phyloP scores from a whole-genome alignment of 2,113 vertebrate species.

The Brachypodius melanocephalos region DNA sequence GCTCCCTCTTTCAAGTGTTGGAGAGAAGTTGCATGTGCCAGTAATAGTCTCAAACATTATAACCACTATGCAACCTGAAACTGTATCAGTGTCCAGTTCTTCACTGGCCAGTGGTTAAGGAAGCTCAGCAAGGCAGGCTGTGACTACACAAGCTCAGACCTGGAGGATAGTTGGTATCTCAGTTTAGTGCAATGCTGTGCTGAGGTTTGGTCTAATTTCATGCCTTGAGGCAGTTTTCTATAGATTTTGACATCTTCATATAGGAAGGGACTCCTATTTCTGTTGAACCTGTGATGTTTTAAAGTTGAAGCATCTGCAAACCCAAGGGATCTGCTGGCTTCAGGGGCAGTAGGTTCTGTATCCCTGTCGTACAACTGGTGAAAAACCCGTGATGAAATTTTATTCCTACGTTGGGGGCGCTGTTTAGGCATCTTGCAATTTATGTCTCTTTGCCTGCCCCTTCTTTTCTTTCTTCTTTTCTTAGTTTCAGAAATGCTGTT shows the following conservation, averaged over 20 bases:
- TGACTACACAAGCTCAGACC: background rate
- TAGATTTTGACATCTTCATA: background rate
- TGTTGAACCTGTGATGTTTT: background rate
- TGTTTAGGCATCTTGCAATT: background rate
- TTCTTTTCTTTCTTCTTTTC: background rate
- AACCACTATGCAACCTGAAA: background rate
- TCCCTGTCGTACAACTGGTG: background rate
- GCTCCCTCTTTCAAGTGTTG: background rate
- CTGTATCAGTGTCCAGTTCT: background rate
- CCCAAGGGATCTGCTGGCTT: background rate
- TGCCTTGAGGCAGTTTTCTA: background rate
- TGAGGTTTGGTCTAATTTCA: background rate
- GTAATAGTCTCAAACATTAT: background rate
- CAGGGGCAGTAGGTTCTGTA: background rate
- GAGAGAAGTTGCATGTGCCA: background rate
- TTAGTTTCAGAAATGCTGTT: constrained; percentile 71
- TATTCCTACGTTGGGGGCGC: rapidly evolving
- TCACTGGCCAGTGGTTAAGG: background rate
- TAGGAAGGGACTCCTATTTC: background rate
- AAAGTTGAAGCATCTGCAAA: background rate
- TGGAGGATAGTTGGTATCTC: background rate
- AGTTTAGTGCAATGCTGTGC: background rate
- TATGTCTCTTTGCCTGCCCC: background rate
- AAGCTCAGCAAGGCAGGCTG: background rate
- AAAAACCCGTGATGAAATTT: background rate